Evolutionary conservation across 2,888 invertebrate genomes (phyloP).

Genomic region (Conops quadrifasciatus): DNA sequence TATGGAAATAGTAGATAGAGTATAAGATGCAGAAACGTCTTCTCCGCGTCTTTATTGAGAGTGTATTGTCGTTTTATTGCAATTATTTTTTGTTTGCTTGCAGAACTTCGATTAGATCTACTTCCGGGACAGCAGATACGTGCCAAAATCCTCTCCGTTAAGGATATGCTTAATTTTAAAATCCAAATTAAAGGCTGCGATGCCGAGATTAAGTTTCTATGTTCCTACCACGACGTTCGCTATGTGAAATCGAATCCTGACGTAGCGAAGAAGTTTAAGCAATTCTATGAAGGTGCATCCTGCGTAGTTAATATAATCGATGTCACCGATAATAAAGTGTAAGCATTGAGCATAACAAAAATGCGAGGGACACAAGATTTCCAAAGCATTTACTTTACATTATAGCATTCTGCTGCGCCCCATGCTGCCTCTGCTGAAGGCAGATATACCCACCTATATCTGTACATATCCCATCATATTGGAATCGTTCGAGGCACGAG

Average conservation of each 20-base stretch:
- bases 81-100: conserved; percentile 14
- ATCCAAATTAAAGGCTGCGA: conserved; percentile 60
- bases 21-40: neutral
- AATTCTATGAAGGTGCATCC: conserved; percentile 65
- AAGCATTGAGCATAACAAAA: conserved; percentile 42
- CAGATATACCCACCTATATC: conserved; percentile 64
- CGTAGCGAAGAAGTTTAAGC: conserved; percentile 65
- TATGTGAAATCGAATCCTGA: conserved; percentile 61
- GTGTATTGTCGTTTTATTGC: conserved; percentile 15
- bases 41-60: neutral
- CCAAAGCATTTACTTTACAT: neutral
- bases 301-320: conserved; percentile 59
- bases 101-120: conserved; percentile 58
- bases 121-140: conserved; percentile 62
- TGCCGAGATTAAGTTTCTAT: conserved; percentile 56
- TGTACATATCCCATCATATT: conserved; percentile 72
- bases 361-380: neutral
- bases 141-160: conserved; percentile 57
- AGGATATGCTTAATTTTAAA: conserved; percentile 61
- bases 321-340: conserved; percentile 64
- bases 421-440: conserved; percentile 66
- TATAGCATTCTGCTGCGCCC: conserved; percentile 75
- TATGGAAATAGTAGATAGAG: too few relatives aligned
- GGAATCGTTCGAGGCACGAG: conserved; percentile 69
- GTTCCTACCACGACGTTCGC: conserved; percentile 62